Conservation (phyloP, 2,113 vertebrate species). For the Callopanchax toddi region DNA sequence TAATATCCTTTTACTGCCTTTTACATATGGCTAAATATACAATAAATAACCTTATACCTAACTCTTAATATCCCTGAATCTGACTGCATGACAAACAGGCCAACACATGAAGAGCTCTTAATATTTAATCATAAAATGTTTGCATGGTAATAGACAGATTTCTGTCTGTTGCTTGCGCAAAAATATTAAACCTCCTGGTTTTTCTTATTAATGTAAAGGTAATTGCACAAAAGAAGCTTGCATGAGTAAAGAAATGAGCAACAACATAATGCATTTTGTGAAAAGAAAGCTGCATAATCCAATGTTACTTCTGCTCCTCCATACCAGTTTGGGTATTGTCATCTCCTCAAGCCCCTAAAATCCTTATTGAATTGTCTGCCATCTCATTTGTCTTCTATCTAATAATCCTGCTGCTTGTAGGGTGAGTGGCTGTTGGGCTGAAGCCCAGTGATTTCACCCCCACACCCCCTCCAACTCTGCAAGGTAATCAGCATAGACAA, state of each 20-base stretch:
- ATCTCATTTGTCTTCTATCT: constrained; percentile 67
- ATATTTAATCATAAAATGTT: no score
- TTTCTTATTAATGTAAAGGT: no score
- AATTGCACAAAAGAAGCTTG: no score
- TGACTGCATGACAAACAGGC: no score
- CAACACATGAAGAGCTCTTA: no score
- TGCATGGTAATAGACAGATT: no score
- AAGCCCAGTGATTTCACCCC: constrained; percentile 23
- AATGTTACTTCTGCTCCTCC: background rate
- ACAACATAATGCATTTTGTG: background rate
- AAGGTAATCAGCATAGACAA: constrained; percentile 58
- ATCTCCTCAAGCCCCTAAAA: constrained; percentile 55
- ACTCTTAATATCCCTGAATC: no score
- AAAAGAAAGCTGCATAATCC: background rate
- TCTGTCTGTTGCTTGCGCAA: no score
- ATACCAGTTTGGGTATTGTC: constrained; percentile 42
- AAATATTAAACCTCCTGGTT: no score
- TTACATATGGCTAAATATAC: no score
- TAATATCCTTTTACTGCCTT: no score
- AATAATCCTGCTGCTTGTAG: constrained; percentile 62
- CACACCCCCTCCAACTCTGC: background rate
- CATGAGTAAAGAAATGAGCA: background rate
- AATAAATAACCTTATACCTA: no score
- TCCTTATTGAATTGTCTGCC: constrained; percentile 68
- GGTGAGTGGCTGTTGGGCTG: constrained; percentile 31